Base-by-base conservation (phyloP, 2,888 invertebrate species). In the Drosophila trichaetosa region DNA sequence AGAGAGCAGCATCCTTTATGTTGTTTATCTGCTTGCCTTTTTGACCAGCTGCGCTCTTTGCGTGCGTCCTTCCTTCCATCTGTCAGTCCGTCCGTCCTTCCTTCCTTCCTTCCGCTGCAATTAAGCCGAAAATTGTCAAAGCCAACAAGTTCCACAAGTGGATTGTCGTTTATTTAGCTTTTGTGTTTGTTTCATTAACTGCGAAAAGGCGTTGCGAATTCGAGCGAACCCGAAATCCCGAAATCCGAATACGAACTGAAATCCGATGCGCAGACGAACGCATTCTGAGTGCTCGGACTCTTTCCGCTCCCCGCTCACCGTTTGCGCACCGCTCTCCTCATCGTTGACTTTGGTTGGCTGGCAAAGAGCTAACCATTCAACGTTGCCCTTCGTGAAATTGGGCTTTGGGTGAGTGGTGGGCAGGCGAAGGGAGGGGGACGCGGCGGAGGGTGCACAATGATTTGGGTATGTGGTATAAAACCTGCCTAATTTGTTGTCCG, bases 111-210 rank as follows among this genome's bases (percentile, higher is more conserved):
- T 80, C 64, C 80, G 60, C 70, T 81, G 85, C 87, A 88, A 88
- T 88, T 88, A 90, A 87, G 85, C 76, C 57, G 69, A 38, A 87
- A 90, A 90, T 84, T 83, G 76, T 83, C 88, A 82, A 81, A 79
- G 87, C 79, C 84, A 86, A 89, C 84, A 79, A 81, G 81, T 80
- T 84, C 87, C 82, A 85, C 87, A 85, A 89, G 88, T 89, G 88
- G 85, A 73, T 80, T 76, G 54, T 18, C 40, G 57, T 56, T 48
- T 59, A 49, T 58, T 62, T 68, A 67, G 68, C 62, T 70, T 74
- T 80, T 76, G 73, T 83, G 58, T 79, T 79, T 73, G 76, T 80
- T 71, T 80, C 69, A 80, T 68, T 65, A 76, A 68, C 69, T 79
- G 74, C 48, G 69, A 74, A 76, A 89, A 70, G 68, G 73, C 59